Percentiles rank a stretch among this genome's conserved stretches.
Evolutionary conservation across 1,140 invertebrate genomes (phyloP).

Genomic region (Drosophila sp.): DNA sequence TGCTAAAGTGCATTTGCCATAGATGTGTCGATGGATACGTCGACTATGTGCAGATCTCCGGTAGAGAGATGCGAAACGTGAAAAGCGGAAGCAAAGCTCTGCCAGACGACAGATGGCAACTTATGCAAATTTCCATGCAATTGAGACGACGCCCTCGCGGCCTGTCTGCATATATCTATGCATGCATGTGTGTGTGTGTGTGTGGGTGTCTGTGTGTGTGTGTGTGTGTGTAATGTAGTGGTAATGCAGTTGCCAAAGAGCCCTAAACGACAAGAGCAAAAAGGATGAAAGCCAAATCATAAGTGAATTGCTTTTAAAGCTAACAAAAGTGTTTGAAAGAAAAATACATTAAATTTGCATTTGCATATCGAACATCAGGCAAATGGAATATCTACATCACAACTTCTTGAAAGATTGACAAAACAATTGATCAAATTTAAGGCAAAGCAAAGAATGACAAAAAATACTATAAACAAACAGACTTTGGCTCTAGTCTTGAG

Average conservation of each 20-base stretch:
- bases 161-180: conserved; percentile 16
- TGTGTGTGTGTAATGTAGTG: conserved; percentile 55
- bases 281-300: conserved; percentile 65
- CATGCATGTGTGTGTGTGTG: conserved; percentile 3
- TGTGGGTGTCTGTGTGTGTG: conserved; percentile 9
- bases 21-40: conserved; percentile 15
- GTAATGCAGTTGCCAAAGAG: conserved; percentile 63
- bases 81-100: conserved; percentile 5
- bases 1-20: conserved; percentile 9
- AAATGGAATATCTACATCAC: conserved; percentile 5
- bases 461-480: no score
- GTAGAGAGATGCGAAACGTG: conserved; percentile 14
- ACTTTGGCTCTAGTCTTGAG: no score
- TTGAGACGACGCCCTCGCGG: conserved; percentile 70
- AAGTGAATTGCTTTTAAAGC: conserved; percentile 75
- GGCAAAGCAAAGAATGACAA: no score
- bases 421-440: background rate
- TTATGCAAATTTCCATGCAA: conserved; percentile 76
- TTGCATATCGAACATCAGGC: conserved; percentile 40
- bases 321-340: conserved; percentile 48
- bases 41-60: conserved; percentile 2
- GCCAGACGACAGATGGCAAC: conserved; percentile 69
- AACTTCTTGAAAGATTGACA: background rate
- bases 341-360: conserved; percentile 32
- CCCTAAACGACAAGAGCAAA: conserved; percentile 61